Evolutionary conservation across 1,140 invertebrate species (phyloP).

Genomic region (Hirudo medicinalis): DNA sequence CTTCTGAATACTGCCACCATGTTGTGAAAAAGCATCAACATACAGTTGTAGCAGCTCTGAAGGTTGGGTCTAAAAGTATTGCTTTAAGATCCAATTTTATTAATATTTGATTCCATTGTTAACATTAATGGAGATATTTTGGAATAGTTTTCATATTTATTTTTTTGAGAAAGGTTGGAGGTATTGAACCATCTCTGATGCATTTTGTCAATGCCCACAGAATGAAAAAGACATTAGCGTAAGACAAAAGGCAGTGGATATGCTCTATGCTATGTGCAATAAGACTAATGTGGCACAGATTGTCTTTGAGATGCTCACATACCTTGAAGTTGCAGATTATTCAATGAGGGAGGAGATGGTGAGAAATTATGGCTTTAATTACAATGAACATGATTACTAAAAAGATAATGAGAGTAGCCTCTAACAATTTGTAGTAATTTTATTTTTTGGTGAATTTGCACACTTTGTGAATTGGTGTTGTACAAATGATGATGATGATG

Average conservation of each 20-base stretch:
- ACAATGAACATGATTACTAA: not conserved
- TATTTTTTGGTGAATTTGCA: no score
- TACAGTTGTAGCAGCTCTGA: constrained; percentile 95
- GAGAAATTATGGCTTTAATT: constrained; percentile 23
- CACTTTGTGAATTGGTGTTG: no score
- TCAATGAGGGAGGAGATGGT: constrained; percentile 99
- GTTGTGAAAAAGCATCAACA: constrained; percentile 99
- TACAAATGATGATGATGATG: no score
- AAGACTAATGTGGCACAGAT: constrained; percentile 98
- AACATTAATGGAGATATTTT: not conserved
- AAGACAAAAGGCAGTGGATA: constrained; percentile 90
- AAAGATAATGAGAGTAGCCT: not conserved
- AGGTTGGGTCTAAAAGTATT: constrained; percentile 45
- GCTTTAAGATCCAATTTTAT: not conserved
- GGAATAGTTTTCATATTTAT: no score
- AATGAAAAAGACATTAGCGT: constrained; percentile 99
- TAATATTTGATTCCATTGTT: not conserved
- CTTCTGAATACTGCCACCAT: constrained; percentile 98
- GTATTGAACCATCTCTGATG: not conserved
- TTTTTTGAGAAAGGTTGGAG: not conserved
- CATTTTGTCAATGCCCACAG: constrained; percentile 32
- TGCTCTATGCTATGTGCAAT: constrained; percentile 99
- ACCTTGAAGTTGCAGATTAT: constrained; percentile 97
- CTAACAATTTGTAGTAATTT: no score
- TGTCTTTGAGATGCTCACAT: constrained; percentile 97